These are phyloP conservation scores for Macrosteles quadrilineatus DNA, from an alignment of 1,140 invertebrate species.

Conservation along the genomic window DNA sequence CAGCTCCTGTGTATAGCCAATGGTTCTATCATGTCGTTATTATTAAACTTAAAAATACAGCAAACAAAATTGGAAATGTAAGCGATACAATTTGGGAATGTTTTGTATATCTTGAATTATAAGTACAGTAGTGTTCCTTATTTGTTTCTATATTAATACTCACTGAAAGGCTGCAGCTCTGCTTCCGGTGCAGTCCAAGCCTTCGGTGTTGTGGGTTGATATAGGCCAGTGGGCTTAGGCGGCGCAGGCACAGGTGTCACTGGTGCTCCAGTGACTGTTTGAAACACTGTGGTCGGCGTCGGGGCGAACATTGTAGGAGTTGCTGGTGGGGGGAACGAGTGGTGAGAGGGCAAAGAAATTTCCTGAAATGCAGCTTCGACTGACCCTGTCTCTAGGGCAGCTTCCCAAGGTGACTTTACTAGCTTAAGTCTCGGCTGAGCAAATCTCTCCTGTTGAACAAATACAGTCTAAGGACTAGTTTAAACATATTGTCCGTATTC, in stretches of 20 bases:
- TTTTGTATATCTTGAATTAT: too few species aligned
- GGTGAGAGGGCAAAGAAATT: slow-evolving; percentile 41
- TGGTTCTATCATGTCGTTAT: too few species aligned
- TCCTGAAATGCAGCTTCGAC: slow-evolving; percentile 68
- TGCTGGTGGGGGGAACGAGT: slow-evolving; percentile 21
- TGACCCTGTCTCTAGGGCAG: slow-evolving; percentile 67
- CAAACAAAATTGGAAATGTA: too few species aligned
- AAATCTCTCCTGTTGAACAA: slow-evolving; percentile 64
- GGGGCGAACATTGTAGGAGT: slow-evolving; percentile 24
- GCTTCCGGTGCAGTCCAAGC: slow-evolving; percentile 53
- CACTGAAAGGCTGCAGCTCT: slow-evolving; percentile 34
- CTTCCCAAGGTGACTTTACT: slow-evolving; percentile 72
- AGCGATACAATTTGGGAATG: too few species aligned
- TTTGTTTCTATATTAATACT: too few species aligned
- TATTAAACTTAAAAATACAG: too few species aligned
- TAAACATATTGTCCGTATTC: too few species aligned
- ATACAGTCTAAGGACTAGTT: too few species aligned
- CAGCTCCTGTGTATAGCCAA: too few species aligned
- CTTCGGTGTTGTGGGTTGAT: slow-evolving; percentile 56
- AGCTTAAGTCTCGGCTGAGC: slow-evolving; percentile 60
- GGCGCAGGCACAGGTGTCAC: not conserved
- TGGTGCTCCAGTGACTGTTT: not conserved
- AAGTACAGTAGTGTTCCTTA: too few species aligned
- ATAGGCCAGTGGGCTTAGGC: slow-evolving; percentile 38
- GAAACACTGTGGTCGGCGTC: slow-evolving; percentile 21